phyloP scores from a whole-genome alignment of 2,888 invertebrate species.

The Neoaliturus tenellus region DNA sequence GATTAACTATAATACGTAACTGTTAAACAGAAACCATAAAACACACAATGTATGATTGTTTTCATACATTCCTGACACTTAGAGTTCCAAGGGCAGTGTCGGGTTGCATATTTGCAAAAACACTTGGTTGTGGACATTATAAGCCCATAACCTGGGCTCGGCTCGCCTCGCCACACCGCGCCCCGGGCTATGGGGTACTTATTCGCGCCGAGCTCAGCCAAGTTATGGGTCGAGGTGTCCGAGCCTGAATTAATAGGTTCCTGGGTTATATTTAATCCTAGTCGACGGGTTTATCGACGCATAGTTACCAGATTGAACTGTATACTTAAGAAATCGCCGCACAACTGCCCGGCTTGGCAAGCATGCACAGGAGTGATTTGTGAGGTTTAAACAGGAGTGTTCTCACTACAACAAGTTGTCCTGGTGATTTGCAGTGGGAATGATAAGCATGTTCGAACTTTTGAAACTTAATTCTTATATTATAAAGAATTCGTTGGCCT shows the following conservation, averaged over 20 bases:
- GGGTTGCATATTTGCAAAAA: background rate
- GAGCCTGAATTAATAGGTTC: slow-evolving; percentile 7
- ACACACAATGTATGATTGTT: too few relatives aligned
- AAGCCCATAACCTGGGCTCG: background rate
- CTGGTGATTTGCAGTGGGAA: too few relatives aligned
- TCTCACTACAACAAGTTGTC: too few relatives aligned
- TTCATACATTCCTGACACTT: too few relatives aligned
- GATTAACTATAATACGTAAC: too few relatives aligned
- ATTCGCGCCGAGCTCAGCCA: background rate
- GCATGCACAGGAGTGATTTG: background rate
- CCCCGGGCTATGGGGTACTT: background rate
- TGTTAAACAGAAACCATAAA: too few relatives aligned
- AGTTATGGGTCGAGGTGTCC: background rate
- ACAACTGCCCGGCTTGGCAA: background rate
- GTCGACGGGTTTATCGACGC: background rate
- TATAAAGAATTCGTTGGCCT: too few relatives aligned
- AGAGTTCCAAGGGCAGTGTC: too few relatives aligned
- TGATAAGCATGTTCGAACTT: too few relatives aligned
- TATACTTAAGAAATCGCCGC: background rate
- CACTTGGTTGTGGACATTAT: background rate
- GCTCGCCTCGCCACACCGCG: background rate
- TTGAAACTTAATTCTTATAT: too few relatives aligned
- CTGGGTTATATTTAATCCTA: slow-evolving; percentile 9
- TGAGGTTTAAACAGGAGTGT: background rate
- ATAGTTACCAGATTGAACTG: slow-evolving; percentile 2